Conservation (phyloP, 2,113 vertebrate species). For the Pachypanchax playfairii region DNA sequence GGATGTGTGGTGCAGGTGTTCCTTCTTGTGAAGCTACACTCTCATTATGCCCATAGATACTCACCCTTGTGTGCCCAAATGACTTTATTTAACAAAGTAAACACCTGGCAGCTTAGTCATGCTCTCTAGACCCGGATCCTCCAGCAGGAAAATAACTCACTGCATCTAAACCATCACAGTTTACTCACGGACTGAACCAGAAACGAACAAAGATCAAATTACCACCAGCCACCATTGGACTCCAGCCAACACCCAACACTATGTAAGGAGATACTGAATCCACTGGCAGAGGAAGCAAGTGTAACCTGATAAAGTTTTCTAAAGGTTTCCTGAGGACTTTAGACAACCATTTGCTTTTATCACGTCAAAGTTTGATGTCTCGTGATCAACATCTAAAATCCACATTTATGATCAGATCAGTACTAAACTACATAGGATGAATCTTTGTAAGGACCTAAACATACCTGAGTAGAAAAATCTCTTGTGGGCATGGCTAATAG, state of each 20-base stretch:
- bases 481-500: too few species aligned
- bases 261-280: not conserved
- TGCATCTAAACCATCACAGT: slow-evolving; percentile 5
- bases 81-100: slow-evolving; percentile 60
- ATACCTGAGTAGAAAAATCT: too few species aligned
- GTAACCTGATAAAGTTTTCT: not conserved
- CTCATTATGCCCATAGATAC: slow-evolving; percentile 31
- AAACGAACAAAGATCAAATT: slow-evolving; percentile 1
- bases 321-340: not conserved
- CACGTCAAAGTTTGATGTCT: not conserved
- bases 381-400: not conserved
- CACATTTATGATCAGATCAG: too few species aligned
- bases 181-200: slow-evolving; percentile 1
- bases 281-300: not conserved
- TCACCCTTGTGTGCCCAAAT: slow-evolving; percentile 27
- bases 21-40: slow-evolving; percentile 37
- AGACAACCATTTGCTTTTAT: not conserved
- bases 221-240: not conserved
- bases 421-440: too few species aligned
- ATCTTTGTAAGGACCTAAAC: too few species aligned
- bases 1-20: too few species aligned
- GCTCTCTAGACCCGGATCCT: slow-evolving; percentile 40
- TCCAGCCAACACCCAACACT: not conserved
- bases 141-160: slow-evolving; percentile 15
- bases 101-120: slow-evolving; percentile 40